phyloP scores from a whole-genome alignment of 2,888 invertebrate species.

The Abscondita cerata region DNA sequence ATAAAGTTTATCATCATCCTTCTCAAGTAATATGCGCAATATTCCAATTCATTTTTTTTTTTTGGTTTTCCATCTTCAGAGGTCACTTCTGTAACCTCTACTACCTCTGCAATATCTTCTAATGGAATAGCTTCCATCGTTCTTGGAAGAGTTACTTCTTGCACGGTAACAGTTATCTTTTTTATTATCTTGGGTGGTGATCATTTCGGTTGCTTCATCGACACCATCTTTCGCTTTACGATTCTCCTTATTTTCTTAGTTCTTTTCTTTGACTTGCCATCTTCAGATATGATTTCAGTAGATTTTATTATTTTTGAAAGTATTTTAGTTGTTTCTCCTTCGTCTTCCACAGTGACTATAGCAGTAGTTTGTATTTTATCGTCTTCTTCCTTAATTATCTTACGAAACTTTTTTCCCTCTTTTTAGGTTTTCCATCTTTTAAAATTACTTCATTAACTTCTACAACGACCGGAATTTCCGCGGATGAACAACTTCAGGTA shows the following conservation, averaged over 20 bases:
- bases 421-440: conserved; percentile 42
- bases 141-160: not conserved
- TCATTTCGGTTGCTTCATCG: conserved; percentile 58
- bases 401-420: conserved; percentile 40
- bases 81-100: conserved; percentile 37
- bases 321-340: conserved; percentile 20
- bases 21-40: conserved; percentile 56
- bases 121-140: not conserved
- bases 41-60: conserved; percentile 52
- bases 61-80: conserved; percentile 43
- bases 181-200: conserved; percentile 45
- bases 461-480: conserved; percentile 16
- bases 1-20: conserved; percentile 57
- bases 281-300: conserved; percentile 43
- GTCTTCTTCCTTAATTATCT: conserved; percentile 44
- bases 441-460: conserved; percentile 18
- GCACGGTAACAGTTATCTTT: conserved; percentile 42
- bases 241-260: conserved; percentile 52
- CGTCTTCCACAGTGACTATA: conserved; percentile 25
- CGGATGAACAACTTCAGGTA: not conserved
- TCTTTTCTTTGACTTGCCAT: conserved; percentile 39
- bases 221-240: conserved; percentile 56
- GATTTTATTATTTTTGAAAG: conserved; percentile 45
- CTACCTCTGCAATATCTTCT: conserved; percentile 13
- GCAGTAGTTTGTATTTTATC: conserved; percentile 48